Base-by-base conservation (phyloP, 2,888 invertebrate genomes). In the Melanostoma scalare region DNA sequence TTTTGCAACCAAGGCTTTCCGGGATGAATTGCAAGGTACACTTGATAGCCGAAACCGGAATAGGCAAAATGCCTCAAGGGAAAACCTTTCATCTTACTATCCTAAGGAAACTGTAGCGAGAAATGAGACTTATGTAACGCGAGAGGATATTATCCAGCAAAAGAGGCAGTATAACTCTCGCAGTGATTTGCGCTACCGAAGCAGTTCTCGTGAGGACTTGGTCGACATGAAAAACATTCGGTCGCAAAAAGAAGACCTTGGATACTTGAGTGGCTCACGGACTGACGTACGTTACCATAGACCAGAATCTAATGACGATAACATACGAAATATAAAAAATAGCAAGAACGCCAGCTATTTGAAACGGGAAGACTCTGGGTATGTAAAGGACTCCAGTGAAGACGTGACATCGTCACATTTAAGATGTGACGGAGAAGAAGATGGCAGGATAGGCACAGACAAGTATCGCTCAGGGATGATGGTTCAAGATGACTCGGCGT, bases 401-500 rank as follows among this genome's bases (percentile, higher is more conserved):
- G 88, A 88, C 72, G 69, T 88, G 3, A 85, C 87, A n/a, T 86
- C 93, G 67, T 92, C 92, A 89, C 65, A 90, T 91, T 87, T 92
- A 90, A 88, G 92, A 89, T 87, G 87, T 20, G 93, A 87, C 90
- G 92, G 86, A 88, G 92, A 86, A 89, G 92, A 88, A 89, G 92
- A 76, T 90, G 92, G 85, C 6, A 86, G 86, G 60, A 75, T 85
- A 4, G 74, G 71, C 1, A 4, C 69, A 10, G 86, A 86, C 20
- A 86, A 86, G 61, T 91, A 91, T 74, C 92, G 92, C 79, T 92
- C 92, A 58, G 90, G 92, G 68, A 92, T 92, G 85, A 92, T 93
- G 78, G 92, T 93, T 85, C 92, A 93, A 82, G 93, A 93, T 88
- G 93, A 92, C 88, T 93, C 92, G 87, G 93, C 92, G 86, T 93